phyloP scores from a whole-genome alignment of 2,113 vertebrate species.

The Madoqua kirkii region DNA sequence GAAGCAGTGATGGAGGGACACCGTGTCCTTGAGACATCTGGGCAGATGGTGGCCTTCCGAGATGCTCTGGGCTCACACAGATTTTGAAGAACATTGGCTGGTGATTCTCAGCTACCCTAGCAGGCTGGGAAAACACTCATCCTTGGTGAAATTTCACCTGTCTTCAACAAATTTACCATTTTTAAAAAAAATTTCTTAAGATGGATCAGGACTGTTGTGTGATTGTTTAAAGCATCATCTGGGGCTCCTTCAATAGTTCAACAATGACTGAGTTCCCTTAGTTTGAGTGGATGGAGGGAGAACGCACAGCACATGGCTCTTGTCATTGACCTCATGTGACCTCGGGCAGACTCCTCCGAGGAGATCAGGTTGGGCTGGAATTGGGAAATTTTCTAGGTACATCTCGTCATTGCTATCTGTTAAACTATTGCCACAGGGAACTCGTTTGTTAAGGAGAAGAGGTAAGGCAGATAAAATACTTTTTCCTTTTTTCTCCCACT shows the following conservation, averaged over 20 bases:
- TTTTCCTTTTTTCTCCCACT: too few relatives aligned
- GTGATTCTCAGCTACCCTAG: not conserved
- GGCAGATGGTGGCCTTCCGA: not conserved
- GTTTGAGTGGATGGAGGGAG: not conserved
- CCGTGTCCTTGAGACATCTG: not conserved
- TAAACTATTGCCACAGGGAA: not conserved
- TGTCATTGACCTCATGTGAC: not conserved
- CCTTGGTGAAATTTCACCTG: not conserved
- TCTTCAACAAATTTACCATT: not conserved
- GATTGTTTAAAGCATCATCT: not conserved
- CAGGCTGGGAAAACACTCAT: not conserved
- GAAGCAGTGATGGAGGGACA: too few relatives aligned
- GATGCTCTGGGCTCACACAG: not conserved
- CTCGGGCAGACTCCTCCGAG: not conserved
- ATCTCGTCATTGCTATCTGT: not conserved
- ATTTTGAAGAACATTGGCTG: not conserved
- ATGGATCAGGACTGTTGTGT: not conserved
- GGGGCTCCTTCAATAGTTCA: not conserved
- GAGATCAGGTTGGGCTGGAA: not conserved
- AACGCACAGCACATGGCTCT: fast-evolving
- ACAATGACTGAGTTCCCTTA: not conserved
- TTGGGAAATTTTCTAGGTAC: not conserved
- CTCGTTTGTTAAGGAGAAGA: not conserved
- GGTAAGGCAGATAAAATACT: not conserved
- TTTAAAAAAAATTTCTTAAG: not conserved